phyloP scores from a whole-genome alignment of 2,797 vertebrate genomes.

The Phalloptychus januarius region DNA sequence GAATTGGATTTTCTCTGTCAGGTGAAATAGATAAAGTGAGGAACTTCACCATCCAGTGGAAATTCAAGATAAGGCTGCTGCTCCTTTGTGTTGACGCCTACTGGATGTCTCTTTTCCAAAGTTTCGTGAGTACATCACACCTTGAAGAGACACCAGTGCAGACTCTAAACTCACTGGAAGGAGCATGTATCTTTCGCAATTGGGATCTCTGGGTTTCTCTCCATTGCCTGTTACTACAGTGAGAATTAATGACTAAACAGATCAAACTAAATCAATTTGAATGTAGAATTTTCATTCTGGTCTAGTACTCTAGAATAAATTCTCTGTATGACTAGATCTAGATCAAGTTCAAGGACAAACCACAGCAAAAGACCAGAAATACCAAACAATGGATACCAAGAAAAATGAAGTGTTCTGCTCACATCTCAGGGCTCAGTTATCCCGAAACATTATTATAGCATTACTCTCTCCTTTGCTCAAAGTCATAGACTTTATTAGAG shows the following conservation, averaged over 20 bases:
- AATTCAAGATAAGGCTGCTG: background rate
- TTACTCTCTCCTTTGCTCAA: background rate
- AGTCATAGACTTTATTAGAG: background rate
- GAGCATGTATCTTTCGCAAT: background rate
- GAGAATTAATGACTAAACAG: background rate
- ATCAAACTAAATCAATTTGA: background rate
- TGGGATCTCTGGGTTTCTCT: background rate
- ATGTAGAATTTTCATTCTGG: background rate
- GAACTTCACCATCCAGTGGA: too few species aligned
- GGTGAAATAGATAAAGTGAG: background rate
- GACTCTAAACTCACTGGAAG: background rate
- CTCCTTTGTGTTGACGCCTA: background rate
- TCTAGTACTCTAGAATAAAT: background rate
- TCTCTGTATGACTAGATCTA: background rate
- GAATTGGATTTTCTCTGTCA: background rate
- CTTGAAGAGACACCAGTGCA: background rate
- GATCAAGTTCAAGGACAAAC: constrained; percentile 4
- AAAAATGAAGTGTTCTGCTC: background rate
- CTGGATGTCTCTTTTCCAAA: background rate
- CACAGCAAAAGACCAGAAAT: constrained; percentile 7
- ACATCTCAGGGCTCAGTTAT: background rate
- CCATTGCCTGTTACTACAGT: background rate
- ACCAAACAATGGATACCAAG: constrained; percentile 5
- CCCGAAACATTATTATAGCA: background rate
- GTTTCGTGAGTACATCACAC: background rate